These are phyloP conservation scores for Tromatobia lineatoria DNA, from an alignment of 2,888 invertebrate genomes.

Conservation along the genomic window DNA sequence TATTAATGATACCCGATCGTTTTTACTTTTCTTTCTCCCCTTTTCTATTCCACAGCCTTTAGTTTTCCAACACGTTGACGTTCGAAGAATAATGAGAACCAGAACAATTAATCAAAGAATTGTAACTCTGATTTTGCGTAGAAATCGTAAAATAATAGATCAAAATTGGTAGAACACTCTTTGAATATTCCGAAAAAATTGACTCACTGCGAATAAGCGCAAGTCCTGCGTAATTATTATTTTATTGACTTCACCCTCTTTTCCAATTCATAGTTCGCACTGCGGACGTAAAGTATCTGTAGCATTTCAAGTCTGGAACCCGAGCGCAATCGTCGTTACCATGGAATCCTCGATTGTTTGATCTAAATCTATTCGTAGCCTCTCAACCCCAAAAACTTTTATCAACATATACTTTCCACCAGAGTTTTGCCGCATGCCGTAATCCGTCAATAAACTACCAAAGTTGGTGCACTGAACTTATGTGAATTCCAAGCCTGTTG, in stretches of 20 bases:
- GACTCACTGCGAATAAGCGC: not conserved
- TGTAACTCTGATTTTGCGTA: not conserved
- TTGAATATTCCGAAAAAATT: not conserved
- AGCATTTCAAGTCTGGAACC: not conserved
- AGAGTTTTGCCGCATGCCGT: constrained; percentile 37
- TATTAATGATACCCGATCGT: not conserved
- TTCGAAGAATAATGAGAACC: not conserved
- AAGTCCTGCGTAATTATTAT: not conserved
- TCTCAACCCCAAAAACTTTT: constrained; percentile 42
- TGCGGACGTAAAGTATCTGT: not conserved
- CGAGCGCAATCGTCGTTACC: constrained; percentile 72
- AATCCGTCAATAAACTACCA: not conserved
- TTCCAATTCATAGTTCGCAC: not conserved
- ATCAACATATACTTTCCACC: constrained; percentile 29
- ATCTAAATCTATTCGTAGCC: constrained; percentile 69
- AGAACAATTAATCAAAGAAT: not conserved
- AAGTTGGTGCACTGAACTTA: not conserved
- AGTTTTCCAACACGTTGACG: not conserved
- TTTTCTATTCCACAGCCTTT: not conserved
- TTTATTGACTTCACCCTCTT: not conserved
- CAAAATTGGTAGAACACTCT: not conserved
- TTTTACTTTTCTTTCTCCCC: not conserved
- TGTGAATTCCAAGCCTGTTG: not conserved
- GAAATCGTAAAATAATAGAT: not conserved
- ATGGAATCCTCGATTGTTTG: constrained; percentile 75